phyloP scores from a whole-genome alignment of 1,140 invertebrate genomes.

The Bombus breviceps region DNA sequence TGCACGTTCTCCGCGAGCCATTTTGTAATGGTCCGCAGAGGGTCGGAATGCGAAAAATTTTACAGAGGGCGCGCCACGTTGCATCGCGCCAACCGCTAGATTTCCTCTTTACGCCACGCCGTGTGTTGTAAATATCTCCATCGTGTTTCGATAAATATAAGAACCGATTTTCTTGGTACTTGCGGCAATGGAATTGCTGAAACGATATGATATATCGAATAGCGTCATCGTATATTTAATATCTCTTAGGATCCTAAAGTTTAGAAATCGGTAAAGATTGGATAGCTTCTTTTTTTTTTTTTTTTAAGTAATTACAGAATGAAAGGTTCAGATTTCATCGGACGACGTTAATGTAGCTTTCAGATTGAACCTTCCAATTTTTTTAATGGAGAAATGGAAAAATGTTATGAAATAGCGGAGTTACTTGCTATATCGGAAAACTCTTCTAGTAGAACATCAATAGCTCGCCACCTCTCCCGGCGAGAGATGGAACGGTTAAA shows the following conservation, averaged over 20 bases:
- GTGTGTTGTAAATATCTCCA: neutral
- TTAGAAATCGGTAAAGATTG: neutral
- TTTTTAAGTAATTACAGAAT: neutral
- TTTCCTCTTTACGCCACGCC: neutral
- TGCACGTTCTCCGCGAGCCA: conserved; percentile 39
- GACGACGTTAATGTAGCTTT: neutral
- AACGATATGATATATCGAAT: neutral
- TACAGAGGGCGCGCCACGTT: neutral
- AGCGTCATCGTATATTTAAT: neutral
- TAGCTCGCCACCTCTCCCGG: no score
- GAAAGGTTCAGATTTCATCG: neutral
- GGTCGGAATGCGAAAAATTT: conserved; percentile 40
- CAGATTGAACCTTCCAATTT: neutral
- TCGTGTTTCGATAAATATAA: neutral
- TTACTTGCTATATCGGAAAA: neutral
- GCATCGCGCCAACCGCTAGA: neutral
- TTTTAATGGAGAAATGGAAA: neutral
- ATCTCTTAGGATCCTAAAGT: neutral
- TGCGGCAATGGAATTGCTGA: neutral
- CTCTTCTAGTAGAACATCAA: no score
- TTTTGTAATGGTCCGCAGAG: conserved; percentile 39
- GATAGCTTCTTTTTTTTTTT: neutral
- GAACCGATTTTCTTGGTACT: neutral
- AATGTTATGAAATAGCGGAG: neutral
- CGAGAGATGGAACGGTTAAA: neutral